These are phyloP conservation scores for Nothocercus nigrocapillus DNA, from an alignment of 2,113 vertebrate genomes.

Conservation along the genomic window DNA sequence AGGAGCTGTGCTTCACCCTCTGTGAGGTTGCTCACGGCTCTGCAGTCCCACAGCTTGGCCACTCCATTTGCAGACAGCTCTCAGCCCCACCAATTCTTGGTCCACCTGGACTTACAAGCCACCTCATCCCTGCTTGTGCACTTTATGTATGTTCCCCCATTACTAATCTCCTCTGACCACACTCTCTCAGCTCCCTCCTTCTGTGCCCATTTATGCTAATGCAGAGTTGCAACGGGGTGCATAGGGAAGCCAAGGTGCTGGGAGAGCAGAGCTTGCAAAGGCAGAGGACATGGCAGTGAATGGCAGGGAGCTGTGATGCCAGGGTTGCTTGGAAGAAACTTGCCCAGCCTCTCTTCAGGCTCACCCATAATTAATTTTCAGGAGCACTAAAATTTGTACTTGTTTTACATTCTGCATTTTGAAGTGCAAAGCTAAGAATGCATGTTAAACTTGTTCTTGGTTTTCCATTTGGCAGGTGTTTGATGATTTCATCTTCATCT, in stretches of 20 bases:
- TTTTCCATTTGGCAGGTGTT: constrained; percentile 75
- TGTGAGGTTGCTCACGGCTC: too few species aligned
- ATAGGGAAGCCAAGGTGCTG: background rate
- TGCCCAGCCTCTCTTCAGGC: background rate
- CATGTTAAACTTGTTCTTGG: background rate
- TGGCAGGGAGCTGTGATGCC: background rate
- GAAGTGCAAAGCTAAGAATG: background rate
- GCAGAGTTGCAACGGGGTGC: background rate
- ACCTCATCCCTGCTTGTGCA: background rate
- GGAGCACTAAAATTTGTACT: background rate
- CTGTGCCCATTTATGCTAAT: background rate
- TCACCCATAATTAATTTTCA: background rate
- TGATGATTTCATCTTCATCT: constrained; percentile 86
- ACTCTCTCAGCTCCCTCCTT: background rate
- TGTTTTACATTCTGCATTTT: background rate
- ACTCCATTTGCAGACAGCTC: background rate
- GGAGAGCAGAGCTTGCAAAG: background rate
- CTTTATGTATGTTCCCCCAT: background rate
- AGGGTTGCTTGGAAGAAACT: background rate
- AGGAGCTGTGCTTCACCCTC: too few species aligned
- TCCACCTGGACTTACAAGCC: background rate
- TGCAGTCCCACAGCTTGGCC: too few species aligned
- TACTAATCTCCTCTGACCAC: background rate
- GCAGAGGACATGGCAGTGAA: background rate
- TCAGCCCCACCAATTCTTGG: background rate